These are phyloP conservation scores for Uria aalge DNA, from an alignment of 2,113 vertebrate genomes.

Conservation along the genomic window DNA sequence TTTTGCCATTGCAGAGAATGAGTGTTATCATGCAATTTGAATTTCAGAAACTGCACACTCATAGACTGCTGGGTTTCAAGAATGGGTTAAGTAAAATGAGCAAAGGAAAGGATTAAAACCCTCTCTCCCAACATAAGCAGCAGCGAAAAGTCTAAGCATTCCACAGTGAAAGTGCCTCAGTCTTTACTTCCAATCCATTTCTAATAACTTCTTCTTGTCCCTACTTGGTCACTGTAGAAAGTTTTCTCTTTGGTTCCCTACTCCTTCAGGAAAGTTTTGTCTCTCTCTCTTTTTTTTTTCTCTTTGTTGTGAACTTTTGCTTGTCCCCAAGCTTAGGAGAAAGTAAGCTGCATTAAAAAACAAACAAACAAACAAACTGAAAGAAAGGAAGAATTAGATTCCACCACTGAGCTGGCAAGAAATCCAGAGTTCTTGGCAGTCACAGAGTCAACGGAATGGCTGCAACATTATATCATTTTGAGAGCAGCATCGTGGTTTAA, in stretches of 20 bases:
- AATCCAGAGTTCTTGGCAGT: background rate
- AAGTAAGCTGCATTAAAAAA: background rate
- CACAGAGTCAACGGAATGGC: background rate
- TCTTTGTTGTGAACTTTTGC: background rate
- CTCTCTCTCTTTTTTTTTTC: too few species aligned
- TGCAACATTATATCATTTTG: background rate
- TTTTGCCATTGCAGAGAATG: constrained; percentile 1
- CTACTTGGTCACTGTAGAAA: background rate
- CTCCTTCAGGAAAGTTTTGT: background rate
- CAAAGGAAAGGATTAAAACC: background rate
- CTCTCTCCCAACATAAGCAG: background rate
- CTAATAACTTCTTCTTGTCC: background rate
- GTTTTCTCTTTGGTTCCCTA: background rate
- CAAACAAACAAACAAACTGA: background rate
- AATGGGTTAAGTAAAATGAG: background rate
- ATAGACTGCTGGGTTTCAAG: background rate
- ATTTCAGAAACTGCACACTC: background rate
- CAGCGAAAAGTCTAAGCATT: background rate
- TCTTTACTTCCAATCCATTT: background rate
- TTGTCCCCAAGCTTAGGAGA: background rate
- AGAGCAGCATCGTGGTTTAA: background rate
- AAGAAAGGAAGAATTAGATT: background rate
- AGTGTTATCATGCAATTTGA: background rate
- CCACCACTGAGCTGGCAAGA: background rate
- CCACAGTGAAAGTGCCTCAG: background rate